Percentiles rank a stretch among this genome's conserved stretches.
Evolutionary conservation across 2,797 vertebrate species (phyloP).

Genomic region (Acridotheres tristis): DNA sequence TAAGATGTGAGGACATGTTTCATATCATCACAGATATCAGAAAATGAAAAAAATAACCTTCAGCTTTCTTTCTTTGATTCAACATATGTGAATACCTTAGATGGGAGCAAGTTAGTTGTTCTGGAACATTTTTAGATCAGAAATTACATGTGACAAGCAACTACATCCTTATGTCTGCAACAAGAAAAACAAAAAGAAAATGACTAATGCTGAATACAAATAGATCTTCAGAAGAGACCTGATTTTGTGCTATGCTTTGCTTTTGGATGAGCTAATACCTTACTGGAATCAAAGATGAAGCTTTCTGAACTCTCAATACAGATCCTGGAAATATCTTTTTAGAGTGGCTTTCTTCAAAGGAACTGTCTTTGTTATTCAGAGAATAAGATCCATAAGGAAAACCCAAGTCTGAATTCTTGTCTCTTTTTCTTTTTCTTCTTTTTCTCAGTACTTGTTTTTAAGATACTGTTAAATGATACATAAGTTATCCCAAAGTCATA

Average conservation of each 20-base stretch:
- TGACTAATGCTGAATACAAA: neutral
- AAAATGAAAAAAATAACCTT: neutral
- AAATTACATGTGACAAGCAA: neutral
- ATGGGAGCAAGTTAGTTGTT: neutral
- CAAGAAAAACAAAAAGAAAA: neutral
- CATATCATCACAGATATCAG: neutral
- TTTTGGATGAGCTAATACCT: neutral
- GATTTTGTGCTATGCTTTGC: neutral
- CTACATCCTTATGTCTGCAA: neutral
- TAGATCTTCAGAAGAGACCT: neutral
- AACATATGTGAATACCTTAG: neutral
- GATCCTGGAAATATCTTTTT: neutral
- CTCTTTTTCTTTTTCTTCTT: neutral
- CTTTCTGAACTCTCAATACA: neutral
- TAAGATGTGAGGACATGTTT: neutral
- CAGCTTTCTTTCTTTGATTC: neutral
- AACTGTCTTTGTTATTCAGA: neutral
- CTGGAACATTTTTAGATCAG: neutral
- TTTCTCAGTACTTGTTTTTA: neutral
- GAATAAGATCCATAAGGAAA: neutral
- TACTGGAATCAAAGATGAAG: neutral
- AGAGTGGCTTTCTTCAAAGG: neutral
- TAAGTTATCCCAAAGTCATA: neutral
- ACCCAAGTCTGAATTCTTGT: neutral
- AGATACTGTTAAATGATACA: neutral